Evolutionary conservation across 2,113 vertebrate genomes (phyloP), one percentile per base, ranked within the genome.

Genomic region (Microtus richardsoni): DNA sequence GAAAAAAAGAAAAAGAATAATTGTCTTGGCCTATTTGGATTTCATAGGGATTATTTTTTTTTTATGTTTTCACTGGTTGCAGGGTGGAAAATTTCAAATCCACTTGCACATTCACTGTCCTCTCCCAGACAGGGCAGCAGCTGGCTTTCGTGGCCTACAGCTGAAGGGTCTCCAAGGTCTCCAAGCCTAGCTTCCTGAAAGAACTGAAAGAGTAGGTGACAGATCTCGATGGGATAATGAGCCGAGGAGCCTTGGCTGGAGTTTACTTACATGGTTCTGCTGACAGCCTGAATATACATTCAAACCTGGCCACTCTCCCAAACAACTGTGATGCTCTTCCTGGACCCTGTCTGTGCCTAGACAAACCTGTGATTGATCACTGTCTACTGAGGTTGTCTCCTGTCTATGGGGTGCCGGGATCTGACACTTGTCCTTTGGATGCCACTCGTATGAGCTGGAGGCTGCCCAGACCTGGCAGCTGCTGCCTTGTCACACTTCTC

Each of bases 371-470:
- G 28, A 92, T 12, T 49, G 91, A 52, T 82, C 8, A 12, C 30
- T 21, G 0, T 78, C 74, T 77, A 30, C 33, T 88, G 39, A 36
- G 41, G 66, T 75, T 73, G 26, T 49, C 21, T 80, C 33, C 22
- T 36, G 75, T 39, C 66, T 91, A 0, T 14, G n/a, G 88, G 80
- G 80, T 88, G 44, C 60, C 41, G 4, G 0, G 13, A 58, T 91
- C 60, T 95, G 77, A 86, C n/a, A 47, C 84, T 96, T 89, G 86
- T 91, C 73, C 88, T 68, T 73, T 79, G 2, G 47, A 89, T 10
- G 75, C 21, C 86, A 73, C 47, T 73, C 60, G 68, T 16, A 28
- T 5, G 44, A 92, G 49, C 7, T 33, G 24, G 8, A 9, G 39
- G 47, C 36, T 95, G 30, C 71, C 80, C 19, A 74, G 52, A 54